Evolutionary conservation across 2,888 invertebrate genomes (phyloP).

Genomic region (Gastracanthus pulcherrimus): DNA sequence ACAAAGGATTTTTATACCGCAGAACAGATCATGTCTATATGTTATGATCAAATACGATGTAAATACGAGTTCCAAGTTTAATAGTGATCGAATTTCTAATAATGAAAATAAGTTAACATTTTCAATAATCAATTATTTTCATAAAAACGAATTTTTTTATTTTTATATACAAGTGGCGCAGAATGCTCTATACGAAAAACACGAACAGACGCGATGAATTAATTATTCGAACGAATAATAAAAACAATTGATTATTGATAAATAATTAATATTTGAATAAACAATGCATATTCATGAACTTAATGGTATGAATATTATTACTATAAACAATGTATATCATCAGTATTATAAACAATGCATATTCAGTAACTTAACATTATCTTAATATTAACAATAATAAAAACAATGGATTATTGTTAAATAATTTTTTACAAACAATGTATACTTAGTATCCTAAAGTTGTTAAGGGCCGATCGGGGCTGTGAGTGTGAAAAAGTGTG

Average conservation of each 20-base stretch:
- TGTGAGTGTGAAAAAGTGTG: slow-evolving; percentile 5
- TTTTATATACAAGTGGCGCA: slow-evolving; percentile 21
- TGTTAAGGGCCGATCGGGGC: slow-evolving; percentile 40
- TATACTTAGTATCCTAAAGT: slow-evolving; percentile 50
- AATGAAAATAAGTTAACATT: slow-evolving; percentile 47
- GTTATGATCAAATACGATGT: slow-evolving; percentile 31
- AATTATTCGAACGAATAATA: slow-evolving; percentile 1
- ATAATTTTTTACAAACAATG: slow-evolving; percentile 55
- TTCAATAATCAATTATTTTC: slow-evolving; percentile 43
- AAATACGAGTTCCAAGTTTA: slow-evolving; percentile 53
- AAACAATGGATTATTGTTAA: slow-evolving; percentile 62
- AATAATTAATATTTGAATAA: slow-evolving; percentile 38
- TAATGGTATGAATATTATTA: slow-evolving; percentile 26
- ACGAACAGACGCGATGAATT: background rate
- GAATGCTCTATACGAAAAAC: too few species aligned
- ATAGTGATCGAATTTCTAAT: slow-evolving; percentile 14
- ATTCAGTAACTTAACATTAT: slow-evolving; percentile 60
- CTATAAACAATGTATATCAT: slow-evolving; percentile 37
- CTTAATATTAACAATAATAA: slow-evolving; percentile 64
- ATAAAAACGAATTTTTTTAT: slow-evolving; percentile 25
- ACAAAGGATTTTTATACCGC: slow-evolving; percentile 21
- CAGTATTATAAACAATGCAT: slow-evolving; percentile 49
- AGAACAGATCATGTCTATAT: slow-evolving; percentile 7
- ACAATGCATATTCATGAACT: slow-evolving; percentile 26
- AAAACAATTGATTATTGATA: slow-evolving; percentile 48